Evolutionary conservation across 2,888 invertebrate genomes (phyloP), one percentile per base, ranked within the genome.

Genomic region (Scaptomyza tumidula): DNA sequence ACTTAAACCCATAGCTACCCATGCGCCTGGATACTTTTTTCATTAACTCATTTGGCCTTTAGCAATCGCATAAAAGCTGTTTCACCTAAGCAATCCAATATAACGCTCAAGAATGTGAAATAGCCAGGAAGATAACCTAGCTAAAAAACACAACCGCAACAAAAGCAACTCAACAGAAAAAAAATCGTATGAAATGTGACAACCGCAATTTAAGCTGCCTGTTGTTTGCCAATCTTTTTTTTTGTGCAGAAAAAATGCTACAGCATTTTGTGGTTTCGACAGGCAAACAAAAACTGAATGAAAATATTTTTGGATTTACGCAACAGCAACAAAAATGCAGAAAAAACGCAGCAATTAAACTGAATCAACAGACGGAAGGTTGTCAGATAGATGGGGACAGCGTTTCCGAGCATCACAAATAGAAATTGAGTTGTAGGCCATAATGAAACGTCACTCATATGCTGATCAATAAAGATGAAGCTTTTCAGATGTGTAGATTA

Each of bases 391-490:
- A 14, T 2, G 6, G n/a, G 29, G 24, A 16, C 9, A 19, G 33
- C 11, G 29, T 29, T 33, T 10, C 59, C 43, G 63, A 59, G 60
- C 43, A 53, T 71, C 72, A 55, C 50, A 58, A 54, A 44, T 53
- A 44, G 50, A 68, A 55, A 63, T 54, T 61, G 55, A 61, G 44
- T 57, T 53, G 43, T 14, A 50, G 55, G 53, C 56, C 55, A 48
- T 64, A 76, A 86, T 79, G 68, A 83, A 86, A 80, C 49, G 83
- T 80, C 83, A 73, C 66, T 68, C 63, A 62, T 35, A 44, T 50
- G 39, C n/a, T 55, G 58, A 65, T 75, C 64, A 54, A 66, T 65
- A 54, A 46, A 44, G 48, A 37, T 54, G 43, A 24, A 50, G 9
- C 16, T 33, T 31, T 9, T 2, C 16, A 35, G 16, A n/a, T 14